Conservation (phyloP, 2,888 invertebrate genomes). For the Clistopyga incitator region DNA sequence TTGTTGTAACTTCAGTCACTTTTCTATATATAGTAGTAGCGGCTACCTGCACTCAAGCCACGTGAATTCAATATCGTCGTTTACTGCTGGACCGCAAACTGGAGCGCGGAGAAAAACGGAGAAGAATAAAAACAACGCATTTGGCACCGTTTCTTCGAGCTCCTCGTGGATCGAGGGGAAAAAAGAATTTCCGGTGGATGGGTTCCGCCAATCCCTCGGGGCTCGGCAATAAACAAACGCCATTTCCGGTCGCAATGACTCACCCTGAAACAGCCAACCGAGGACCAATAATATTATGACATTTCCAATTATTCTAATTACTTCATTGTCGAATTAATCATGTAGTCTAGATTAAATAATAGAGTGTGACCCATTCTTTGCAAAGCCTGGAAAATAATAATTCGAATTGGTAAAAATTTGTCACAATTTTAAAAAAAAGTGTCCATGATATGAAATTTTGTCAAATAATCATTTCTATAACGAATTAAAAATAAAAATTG, state of each 20-base stretch:
- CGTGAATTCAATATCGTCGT: conserved; percentile 59
- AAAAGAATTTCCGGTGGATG: conserved; percentile 62
- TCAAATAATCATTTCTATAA: too few species aligned
- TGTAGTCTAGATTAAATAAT: not conserved
- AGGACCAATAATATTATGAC: not conserved
- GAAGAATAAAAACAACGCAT: conserved; percentile 42
- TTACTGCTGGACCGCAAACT: conserved; percentile 39
- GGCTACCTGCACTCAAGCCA: conserved; percentile 28
- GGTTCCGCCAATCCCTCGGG: conserved; percentile 44
- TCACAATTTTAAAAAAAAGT: too few species aligned
- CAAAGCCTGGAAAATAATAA: too few species aligned
- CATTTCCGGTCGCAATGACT: not conserved
- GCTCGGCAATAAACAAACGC: not conserved
- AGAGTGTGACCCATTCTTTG: not conserved
- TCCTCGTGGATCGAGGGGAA: conserved; percentile 23
- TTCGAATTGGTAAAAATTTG: too few species aligned
- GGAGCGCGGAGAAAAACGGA: conserved; percentile 24
- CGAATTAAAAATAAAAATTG: too few species aligned
- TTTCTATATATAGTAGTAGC: conserved; percentile 4
- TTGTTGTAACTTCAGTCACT: conserved; percentile 32
- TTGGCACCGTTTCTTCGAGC: conserved; percentile 35
- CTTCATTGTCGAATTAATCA: not conserved
- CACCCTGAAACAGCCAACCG: not conserved
- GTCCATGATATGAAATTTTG: too few species aligned
- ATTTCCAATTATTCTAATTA: not conserved